Percentiles rank a stretch among this genome's conserved stretches.
Conservation (phyloP, 2,113 vertebrate species). For the Siniperca chuatsi region DNA sequence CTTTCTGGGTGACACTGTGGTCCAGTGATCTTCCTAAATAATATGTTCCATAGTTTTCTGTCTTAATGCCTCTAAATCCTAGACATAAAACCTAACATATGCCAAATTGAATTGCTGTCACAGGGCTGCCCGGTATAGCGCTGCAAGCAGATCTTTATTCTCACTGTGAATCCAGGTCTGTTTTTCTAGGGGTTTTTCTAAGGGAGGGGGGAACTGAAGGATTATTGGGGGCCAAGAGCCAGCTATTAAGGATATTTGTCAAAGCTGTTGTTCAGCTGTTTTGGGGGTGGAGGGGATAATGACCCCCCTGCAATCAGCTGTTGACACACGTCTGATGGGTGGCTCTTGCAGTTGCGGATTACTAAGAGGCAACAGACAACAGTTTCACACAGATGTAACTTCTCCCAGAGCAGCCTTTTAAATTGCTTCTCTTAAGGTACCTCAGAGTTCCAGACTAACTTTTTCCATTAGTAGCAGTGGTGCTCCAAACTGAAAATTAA, state of each 20-base stretch:
- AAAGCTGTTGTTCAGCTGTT: conserved; percentile 1
- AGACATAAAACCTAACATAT: background rate
- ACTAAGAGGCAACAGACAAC: no score
- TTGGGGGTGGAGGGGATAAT: background rate
- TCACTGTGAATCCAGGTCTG: background rate
- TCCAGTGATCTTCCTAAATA: background rate
- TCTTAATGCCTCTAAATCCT: background rate
- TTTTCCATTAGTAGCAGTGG: no score
- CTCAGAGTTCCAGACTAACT: no score
- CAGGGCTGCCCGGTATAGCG: no score
- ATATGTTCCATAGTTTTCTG: background rate
- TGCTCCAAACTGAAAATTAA: no score
- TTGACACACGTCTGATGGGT: background rate
- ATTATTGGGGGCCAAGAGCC: background rate
- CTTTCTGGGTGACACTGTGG: conserved; percentile 17
- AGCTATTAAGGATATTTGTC: conserved; percentile 13
- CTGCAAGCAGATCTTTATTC: background rate
- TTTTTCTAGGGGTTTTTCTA: background rate
- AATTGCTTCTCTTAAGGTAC: background rate
- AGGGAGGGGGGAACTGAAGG: background rate
- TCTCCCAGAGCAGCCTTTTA: background rate
- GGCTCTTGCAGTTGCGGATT: background rate
- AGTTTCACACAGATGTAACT: background rate
- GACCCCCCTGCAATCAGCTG: background rate
- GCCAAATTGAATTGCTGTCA: background rate